A percentile compares a stretch with the other conserved stretches of the same genome.
Evolutionary conservation across 2,113 vertebrate genomes (phyloP).

Genomic region (Hoplias malabaricus): DNA sequence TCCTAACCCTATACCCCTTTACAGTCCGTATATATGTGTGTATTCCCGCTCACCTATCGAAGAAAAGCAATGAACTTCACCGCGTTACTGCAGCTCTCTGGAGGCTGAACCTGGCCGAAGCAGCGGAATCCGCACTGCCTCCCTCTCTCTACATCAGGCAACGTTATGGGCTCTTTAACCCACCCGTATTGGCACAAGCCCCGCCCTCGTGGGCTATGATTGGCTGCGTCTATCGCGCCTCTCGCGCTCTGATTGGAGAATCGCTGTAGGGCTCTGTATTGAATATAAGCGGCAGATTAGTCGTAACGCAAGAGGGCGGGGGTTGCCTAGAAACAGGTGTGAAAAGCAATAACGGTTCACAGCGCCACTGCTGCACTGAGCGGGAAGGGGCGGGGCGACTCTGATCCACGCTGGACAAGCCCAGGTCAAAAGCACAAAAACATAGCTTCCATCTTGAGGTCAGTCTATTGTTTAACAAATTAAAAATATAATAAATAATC

Average conservation of each 20-base stretch:
- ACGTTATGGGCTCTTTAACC: conserved; percentile 23
- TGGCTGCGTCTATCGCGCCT: not conserved
- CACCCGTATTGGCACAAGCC: not conserved
- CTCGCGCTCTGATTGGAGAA: not conserved
- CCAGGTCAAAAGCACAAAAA: not conserved
- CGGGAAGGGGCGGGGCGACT: conserved; percentile 4
- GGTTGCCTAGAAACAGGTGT: not conserved
- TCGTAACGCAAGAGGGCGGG: not conserved
- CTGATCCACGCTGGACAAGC: not conserved
- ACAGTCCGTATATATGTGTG: not conserved
- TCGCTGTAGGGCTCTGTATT: too few relatives aligned
- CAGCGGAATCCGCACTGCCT: conserved; percentile 72
- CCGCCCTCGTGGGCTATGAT: not conserved
- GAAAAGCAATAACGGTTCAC: not conserved
- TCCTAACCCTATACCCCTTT: not conserved
- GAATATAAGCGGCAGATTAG: not conserved
- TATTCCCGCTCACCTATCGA: conserved; percentile 52
- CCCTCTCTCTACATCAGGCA: conserved; percentile 10
- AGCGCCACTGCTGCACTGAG: conserved; percentile 31
- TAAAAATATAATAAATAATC: too few relatives aligned
- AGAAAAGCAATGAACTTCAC: conserved; percentile 48
- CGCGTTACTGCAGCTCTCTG: conserved; percentile 48
- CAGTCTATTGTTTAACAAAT: too few relatives aligned
- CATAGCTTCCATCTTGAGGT: too few relatives aligned
- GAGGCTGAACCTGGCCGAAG: conserved; percentile 54